Base-by-base conservation (phyloP, 2,888 invertebrate species). In the Diarsia dahlii region DNA sequence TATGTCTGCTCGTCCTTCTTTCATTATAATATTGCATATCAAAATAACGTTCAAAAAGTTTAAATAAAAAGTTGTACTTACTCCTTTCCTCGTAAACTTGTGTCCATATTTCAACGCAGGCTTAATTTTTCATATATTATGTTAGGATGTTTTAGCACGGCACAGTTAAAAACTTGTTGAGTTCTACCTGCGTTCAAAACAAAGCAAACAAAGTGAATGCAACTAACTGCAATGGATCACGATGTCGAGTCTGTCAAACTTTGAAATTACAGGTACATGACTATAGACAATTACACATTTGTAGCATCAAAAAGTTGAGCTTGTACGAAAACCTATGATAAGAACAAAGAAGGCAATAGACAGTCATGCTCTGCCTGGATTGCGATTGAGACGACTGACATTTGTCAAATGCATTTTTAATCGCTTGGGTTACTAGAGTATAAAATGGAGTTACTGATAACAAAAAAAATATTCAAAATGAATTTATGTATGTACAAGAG, bases 141-240 rank as follows among this genome's bases (percentile, higher is more conserved):
- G 54, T 63, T 76, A 70, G n/a, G 58, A 66, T 72, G 56, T 4
- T 76, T 1, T 76, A 80, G 10, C 67, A 87, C 84, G 10, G 52
- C 74, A 87, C 72, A 77, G 68, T 52, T 48, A 73, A 76, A 74
- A 77, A 87, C 84, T 87, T 85, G 79, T 84, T 84, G 74, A 84
- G 68, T 79, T 85, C 71, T 77, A 68, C 50, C 60, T 82, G 71
- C 71, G 80, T 86, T 86, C 84, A 87, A 86, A 86, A 87, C 87
- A 88, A 88, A 88, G 87, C 87, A 88, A 88, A 88, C 85, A 88
- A 88, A 87, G 89, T 85, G 83, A 88, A 83, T 84, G 87, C 86
- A 85, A 85, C 77, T 69, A 62, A 76, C 71, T 84, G 86, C 87
- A 85, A 74, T 80, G 74, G 80, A 73, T 80, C 71, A 74, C 73